Conservation (phyloP, 2,888 invertebrate genomes). For the Philereme vetulata region DNA sequence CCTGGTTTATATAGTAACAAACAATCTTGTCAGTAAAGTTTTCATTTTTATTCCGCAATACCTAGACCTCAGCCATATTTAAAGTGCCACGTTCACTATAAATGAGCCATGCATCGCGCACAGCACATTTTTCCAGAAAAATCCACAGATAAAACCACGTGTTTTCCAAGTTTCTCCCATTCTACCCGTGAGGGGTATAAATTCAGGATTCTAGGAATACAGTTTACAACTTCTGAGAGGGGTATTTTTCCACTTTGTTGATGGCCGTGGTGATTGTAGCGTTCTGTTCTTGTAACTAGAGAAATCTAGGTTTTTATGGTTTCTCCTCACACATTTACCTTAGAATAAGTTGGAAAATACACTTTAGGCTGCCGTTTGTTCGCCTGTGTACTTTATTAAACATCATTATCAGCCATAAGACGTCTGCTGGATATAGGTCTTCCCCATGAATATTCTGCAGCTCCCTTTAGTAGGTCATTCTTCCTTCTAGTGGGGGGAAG, state of each 20-base stretch:
- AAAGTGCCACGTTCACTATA: slow-evolving; percentile 36
- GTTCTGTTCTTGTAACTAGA: slow-evolving; percentile 6
- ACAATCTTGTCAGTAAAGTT: slow-evolving; percentile 14
- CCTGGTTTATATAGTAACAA: too few relatives aligned
- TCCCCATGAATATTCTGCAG: too few relatives aligned
- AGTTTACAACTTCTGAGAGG: slow-evolving; percentile 19
- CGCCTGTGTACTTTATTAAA: too few relatives aligned
- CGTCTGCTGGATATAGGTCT: too few relatives aligned
- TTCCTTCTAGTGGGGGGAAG: too few relatives aligned
- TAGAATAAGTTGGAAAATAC: too few relatives aligned
- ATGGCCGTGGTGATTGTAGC: slow-evolving; percentile 13
- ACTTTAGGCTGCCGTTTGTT: too few relatives aligned
- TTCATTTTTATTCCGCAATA: slow-evolving; percentile 18
- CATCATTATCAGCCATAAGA: too few relatives aligned
- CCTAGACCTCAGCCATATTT: slow-evolving; percentile 20
- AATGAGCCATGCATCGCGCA: slow-evolving; percentile 42
- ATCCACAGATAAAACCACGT: slow-evolving; percentile 32
- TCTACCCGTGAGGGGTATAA: slow-evolving; percentile 20
- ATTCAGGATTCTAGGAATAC: slow-evolving; percentile 17
- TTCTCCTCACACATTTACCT: too few relatives aligned
- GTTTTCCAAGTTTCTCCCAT: slow-evolving; percentile 21
- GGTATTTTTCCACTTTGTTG: slow-evolving; percentile 21
- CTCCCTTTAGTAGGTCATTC: too few relatives aligned
- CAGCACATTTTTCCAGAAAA: slow-evolving; percentile 43
- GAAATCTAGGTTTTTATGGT: not conserved